phyloP scores from a whole-genome alignment of 2,797 vertebrate genomes.

The Hippocampus kuda region DNA sequence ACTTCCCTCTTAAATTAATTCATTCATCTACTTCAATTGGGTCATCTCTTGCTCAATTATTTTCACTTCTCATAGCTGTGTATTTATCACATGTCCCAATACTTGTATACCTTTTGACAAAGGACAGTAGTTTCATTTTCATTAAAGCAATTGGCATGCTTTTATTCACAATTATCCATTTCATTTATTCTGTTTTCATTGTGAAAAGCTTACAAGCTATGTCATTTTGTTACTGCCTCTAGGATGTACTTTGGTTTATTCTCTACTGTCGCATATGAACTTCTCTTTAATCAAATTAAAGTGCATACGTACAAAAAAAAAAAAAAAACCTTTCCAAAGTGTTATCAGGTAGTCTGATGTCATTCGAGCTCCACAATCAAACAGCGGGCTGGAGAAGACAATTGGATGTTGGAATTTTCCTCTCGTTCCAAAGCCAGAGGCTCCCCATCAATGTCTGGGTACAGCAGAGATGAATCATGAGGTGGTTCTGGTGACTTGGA shows the following conservation, averaged over 20 bases:
- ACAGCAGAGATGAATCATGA: conserved; percentile 7
- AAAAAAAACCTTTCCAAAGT: background rate
- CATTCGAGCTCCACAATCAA: background rate
- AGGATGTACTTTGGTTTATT: background rate
- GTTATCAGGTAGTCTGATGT: background rate
- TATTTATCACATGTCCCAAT: background rate
- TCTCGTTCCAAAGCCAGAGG: background rate
- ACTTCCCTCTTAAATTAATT: background rate
- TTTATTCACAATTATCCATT: background rate
- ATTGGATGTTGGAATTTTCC: background rate
- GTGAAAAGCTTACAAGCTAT: background rate
- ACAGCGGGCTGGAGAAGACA: background rate
- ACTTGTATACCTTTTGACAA: background rate
- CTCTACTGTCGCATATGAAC: background rate
- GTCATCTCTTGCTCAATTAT: background rate
- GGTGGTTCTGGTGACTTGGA: conserved; percentile 10
- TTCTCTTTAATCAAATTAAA: background rate
- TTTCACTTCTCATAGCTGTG: background rate
- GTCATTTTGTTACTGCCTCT: background rate
- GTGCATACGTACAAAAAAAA: background rate
- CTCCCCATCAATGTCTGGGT: conserved; percentile 18
- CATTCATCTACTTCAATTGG: background rate
- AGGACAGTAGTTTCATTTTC: background rate
- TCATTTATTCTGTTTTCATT: background rate
- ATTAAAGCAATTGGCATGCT: background rate